Evolutionary conservation across 2,888 invertebrate species (phyloP).

Genomic region (Phanerotoma sp.): DNA sequence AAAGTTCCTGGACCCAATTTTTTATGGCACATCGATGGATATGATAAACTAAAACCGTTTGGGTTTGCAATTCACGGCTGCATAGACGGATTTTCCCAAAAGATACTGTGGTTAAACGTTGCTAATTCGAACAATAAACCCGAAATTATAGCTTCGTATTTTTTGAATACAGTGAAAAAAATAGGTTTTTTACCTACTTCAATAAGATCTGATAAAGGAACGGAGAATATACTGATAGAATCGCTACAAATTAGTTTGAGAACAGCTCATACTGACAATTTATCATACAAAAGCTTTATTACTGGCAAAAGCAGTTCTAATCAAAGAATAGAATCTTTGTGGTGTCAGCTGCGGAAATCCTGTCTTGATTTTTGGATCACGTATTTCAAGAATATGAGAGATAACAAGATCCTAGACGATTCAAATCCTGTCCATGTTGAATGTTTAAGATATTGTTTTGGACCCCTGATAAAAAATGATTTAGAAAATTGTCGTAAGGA

Average conservation of each 20-base stretch:
- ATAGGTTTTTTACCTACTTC: slow-evolving; percentile 16
- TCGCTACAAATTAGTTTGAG: slow-evolving; percentile 16
- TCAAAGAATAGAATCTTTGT: slow-evolving; percentile 26
- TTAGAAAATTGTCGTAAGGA: slow-evolving; percentile 12
- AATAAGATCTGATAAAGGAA: slow-evolving; percentile 21
- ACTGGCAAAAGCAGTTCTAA: slow-evolving; percentile 27
- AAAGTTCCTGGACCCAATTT: slow-evolving; percentile 25
- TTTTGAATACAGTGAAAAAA: slow-evolving; percentile 24
- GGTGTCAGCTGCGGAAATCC: slow-evolving; percentile 20
- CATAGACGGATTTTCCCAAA: slow-evolving; percentile 25
- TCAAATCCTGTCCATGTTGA: slow-evolving; percentile 16
- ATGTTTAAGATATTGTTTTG: slow-evolving; percentile 20
- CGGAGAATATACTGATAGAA: slow-evolving; percentile 18
- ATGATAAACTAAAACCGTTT: slow-evolving; percentile 28
- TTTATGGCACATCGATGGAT: slow-evolving; percentile 29
- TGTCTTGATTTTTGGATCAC: slow-evolving; percentile 24
- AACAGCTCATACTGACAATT: slow-evolving; percentile 13
- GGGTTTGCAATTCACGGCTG: slow-evolving; percentile 28
- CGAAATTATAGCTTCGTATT: slow-evolving; percentile 9
- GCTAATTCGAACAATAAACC: slow-evolving; percentile 20
- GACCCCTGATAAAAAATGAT: slow-evolving; percentile 14
- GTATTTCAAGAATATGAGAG: slow-evolving; percentile 25
- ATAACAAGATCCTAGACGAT: slow-evolving; percentile 1
- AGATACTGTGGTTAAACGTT: slow-evolving; percentile 25
- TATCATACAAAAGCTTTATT: slow-evolving; percentile 22